These are phyloP conservation scores for Lacanobia oleracea DNA, from an alignment of 2,888 invertebrate genomes.

Conservation along the genomic window DNA sequence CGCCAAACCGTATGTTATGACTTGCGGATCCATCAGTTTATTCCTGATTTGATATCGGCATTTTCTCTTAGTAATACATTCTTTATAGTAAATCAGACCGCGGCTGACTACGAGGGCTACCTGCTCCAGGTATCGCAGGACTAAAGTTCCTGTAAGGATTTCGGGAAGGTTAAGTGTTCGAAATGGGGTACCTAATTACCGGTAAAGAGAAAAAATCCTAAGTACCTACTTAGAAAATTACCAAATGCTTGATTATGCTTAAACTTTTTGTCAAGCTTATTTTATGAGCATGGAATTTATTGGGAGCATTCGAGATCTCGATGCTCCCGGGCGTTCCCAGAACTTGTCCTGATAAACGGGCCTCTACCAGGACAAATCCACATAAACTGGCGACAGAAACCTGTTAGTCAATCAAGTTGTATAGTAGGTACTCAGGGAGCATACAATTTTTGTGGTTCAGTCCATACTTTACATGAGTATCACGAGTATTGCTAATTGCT, in stretches of 20 bases:
- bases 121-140: too few relatives aligned
- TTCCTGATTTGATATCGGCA: neutral
- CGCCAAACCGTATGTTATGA: neutral
- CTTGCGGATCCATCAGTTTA: neutral
- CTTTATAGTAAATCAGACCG: too few relatives aligned
- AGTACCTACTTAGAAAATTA: too few relatives aligned
- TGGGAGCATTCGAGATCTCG: neutral
- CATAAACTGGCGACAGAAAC: conserved; percentile 37
- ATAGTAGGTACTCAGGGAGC: neutral
- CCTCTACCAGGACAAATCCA: conserved; percentile 35
- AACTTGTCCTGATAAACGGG: conserved; percentile 40
- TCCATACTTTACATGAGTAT: neutral
- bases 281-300: conserved; percentile 1
- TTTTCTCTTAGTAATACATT: neutral
- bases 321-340: conserved; percentile 13
- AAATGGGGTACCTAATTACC: too few relatives aligned
- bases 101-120: too few relatives aligned
- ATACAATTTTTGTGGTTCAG: conserved; percentile 4
- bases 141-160: too few relatives aligned
- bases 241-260: too few relatives aligned
- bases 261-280: neutral
- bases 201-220: too few relatives aligned
- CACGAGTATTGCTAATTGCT: neutral
- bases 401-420: conserved; percentile 33
- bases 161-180: too few relatives aligned